These are phyloP conservation scores for Neogobius melanostomus DNA, from an alignment of 2,113 vertebrate genomes.

Conservation along the genomic window DNA sequence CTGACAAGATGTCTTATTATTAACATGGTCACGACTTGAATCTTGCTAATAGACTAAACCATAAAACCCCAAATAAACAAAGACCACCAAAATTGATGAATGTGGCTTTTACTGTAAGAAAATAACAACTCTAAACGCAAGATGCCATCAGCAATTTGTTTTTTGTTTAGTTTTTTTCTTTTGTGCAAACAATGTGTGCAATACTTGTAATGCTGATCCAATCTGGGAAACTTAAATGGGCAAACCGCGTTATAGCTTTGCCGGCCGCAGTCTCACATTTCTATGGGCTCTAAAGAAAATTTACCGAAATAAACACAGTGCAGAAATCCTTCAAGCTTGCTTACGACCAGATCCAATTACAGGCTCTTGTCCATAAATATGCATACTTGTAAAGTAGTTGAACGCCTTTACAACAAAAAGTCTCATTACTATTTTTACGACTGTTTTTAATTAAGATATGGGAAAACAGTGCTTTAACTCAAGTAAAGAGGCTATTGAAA, in stretches of 20 bases:
- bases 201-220: background rate
- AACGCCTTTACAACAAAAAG: background rate
- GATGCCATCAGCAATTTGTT: background rate
- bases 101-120: background rate
- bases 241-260: background rate
- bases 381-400: background rate
- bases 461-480: constrained; percentile 3
- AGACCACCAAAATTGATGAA: background rate
- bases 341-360: constrained; percentile 1
- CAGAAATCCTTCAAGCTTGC: background rate
- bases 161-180: too few relatives aligned
- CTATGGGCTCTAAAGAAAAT: constrained; percentile 2
- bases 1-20: too few relatives aligned
- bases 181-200: background rate
- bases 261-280: background rate
- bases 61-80: background rate
- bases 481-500: background rate
- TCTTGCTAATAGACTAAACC: background rate
- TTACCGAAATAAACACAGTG: constrained; percentile 1
- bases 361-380: constrained; percentile 1
- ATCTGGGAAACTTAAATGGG: background rate
- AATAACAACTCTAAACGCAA: background rate
- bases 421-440: background rate
- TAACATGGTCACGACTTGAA: background rate
- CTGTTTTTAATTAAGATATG: constrained; percentile 10